Base-by-base conservation (phyloP, 1,140 invertebrate species). In the Drosophila micromelanica region DNA sequence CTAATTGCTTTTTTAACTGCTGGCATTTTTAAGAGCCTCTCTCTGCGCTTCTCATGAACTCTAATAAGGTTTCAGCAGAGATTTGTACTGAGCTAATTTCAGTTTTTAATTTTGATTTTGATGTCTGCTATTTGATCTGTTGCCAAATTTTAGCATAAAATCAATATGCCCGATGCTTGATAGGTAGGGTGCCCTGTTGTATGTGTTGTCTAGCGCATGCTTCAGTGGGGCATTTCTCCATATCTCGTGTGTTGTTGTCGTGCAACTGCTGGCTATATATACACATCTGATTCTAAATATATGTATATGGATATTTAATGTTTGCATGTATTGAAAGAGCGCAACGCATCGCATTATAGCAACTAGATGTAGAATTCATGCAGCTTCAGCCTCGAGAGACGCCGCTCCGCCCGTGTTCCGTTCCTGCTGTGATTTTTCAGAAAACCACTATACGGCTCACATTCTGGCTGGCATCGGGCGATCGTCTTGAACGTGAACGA, bases 291-390 rank as follows among this genome's bases (percentile, higher is more conserved):
- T 62, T 1, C 59, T 56, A 48, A 60, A 13, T 46, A 54, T 48
- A 17, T 63, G 57, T 62, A 46, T 71, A 49, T 57, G 2, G 8
- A 35, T 23, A 35, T 35, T 1, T 35, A 9, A 9, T 35, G 32
- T 60, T 35, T 52, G 32, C 68, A 45, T 55, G 62, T 65, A 61
- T 30, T 35, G 27, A 35, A 56, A 45, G 45, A 56, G 76, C 82
- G 84, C 84, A 89, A 84, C 84, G 84, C 85, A 87, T 87, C 84
- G 84, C 82, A 86, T 86, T 86, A 86, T 89, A 89, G 32, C 32
- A 2, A 7, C 32, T 35, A 9, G 82, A 77, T 76, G 51, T 56
- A 43, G 2, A 42, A 56, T 59, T 67, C 57, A 73, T 81, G 78
- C 78, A 78, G 78, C 67, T 54, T 69, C 60, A 54, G 48, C 42